phyloP scores from a whole-genome alignment of 2,113 vertebrate species.

The Chaenocephalus aceratus region DNA sequence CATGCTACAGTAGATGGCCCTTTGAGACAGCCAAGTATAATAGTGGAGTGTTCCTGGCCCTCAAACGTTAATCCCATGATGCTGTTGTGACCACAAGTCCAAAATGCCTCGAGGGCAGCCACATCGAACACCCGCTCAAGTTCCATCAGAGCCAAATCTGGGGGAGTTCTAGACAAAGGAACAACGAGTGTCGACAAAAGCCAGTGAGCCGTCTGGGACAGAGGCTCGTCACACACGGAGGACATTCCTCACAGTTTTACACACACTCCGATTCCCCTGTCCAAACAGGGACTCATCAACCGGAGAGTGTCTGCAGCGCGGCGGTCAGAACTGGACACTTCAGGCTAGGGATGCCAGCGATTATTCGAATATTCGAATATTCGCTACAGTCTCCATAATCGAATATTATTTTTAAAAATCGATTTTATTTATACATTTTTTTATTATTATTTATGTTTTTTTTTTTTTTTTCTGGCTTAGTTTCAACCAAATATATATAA shows the following conservation, averaged over 20 bases:
- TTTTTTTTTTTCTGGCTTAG: no score
- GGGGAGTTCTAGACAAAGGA: conserved; percentile 48
- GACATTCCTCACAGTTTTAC: conserved; percentile 28
- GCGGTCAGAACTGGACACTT: background rate
- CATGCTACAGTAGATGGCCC: conserved; percentile 8
- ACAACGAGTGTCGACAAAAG: conserved; percentile 35
- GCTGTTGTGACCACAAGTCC: conserved; percentile 16
- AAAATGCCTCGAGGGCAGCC: conserved; percentile 2
- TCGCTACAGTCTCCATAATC: no score
- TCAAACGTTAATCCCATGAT: conserved; percentile 28
- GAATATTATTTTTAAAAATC: no score
- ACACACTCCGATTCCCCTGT: conserved; percentile 1
- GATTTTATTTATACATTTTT: no score
- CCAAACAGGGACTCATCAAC: conserved; percentile 31
- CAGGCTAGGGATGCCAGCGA: no score
- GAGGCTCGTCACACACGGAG: conserved; percentile 14
- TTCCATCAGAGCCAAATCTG: conserved; percentile 35
- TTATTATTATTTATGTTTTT: no score
- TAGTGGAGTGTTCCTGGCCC: background rate
- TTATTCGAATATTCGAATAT: no score
- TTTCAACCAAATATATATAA: no score
- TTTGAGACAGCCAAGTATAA: background rate
- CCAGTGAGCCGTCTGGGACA: conserved; percentile 8
- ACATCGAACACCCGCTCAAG: background rate
- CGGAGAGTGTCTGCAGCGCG: no score